A percentile compares a stretch with the other conserved stretches of the same genome.
These are phyloP conservation scores for Hydrotaea cyrtoneurina DNA, from an alignment of 2,888 invertebrate species.

Conservation along the genomic window DNA sequence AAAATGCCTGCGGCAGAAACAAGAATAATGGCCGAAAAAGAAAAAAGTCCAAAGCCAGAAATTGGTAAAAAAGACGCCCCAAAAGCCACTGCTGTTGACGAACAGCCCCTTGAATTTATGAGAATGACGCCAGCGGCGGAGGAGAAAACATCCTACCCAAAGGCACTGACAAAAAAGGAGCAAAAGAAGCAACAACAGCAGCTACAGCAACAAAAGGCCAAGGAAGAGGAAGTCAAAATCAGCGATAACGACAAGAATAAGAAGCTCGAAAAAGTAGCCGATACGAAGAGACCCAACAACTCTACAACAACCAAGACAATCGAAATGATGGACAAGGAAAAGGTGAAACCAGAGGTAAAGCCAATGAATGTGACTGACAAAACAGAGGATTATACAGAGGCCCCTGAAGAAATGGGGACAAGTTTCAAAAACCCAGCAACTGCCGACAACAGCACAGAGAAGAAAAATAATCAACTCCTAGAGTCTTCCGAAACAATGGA, in stretches of 20 bases:
- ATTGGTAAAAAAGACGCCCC: background rate
- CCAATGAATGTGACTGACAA: background rate
- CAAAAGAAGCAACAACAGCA: constrained; percentile 11
- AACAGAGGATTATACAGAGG: background rate
- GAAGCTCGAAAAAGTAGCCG: background rate
- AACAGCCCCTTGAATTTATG: constrained; percentile 68
- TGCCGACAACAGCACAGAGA: background rate
- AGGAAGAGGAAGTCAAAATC: background rate
- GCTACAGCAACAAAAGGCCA: constrained; percentile 15
- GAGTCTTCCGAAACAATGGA: background rate
- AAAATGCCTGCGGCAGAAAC: background rate
- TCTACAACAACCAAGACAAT: too few relatives aligned
- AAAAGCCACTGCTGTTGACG: background rate
- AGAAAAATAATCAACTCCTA: background rate
- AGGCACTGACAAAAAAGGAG: constrained; percentile 24
- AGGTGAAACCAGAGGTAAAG: background rate
- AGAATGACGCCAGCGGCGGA: constrained; percentile 60
- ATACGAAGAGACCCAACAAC: background rate
- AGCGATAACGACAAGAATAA: background rate
- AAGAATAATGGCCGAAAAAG: constrained; percentile 12
- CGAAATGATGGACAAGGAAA: background rate
- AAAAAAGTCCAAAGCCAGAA: constrained; percentile 12
- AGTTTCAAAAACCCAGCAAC: too few relatives aligned
- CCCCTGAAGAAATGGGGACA: background rate
- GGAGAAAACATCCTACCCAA: background rate